Evolutionary conservation across 2,113 vertebrate species (phyloP).

Genomic region (Trachemys scripta): DNA sequence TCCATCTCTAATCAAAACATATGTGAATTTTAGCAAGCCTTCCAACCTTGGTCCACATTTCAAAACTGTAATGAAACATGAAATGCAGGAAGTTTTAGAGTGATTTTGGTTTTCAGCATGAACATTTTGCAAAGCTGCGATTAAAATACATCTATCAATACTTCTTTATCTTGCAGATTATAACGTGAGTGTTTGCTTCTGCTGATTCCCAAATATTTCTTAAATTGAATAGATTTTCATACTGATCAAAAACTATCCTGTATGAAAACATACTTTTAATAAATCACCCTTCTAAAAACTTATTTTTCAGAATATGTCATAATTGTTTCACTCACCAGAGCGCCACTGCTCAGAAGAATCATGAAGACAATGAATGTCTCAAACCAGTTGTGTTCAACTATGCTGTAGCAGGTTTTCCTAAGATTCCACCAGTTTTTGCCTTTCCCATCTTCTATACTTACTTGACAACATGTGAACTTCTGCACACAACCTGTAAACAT

Average conservation of each 20-base stretch:
- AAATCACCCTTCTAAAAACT: neutral
- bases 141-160: neutral
- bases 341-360: slow-evolving; percentile 98
- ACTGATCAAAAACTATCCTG: neutral
- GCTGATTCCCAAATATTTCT: neutral
- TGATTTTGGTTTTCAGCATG: neutral
- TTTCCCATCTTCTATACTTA: slow-evolving; percentile 89
- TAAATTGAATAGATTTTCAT: neutral
- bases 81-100: neutral
- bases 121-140: neutral
- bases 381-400: slow-evolving; percentile 99
- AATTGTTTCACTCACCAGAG: slow-evolving; percentile 85
- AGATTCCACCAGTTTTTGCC: slow-evolving; percentile 96
- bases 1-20: neutral
- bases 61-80: neutral
- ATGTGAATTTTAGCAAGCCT: neutral
- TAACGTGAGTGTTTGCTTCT: neutral
- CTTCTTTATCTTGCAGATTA: neutral
- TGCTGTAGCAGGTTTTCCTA: slow-evolving; percentile 93
- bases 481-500: slow-evolving; percentile 85
- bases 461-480: slow-evolving; percentile 91
- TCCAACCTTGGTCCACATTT: neutral
- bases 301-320: neutral
- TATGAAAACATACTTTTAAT: neutral
- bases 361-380: slow-evolving; percentile 99